Evolutionary conservation across 2,888 invertebrate genomes (phyloP), one percentile per base, ranked within the genome.

Genomic region (Latheticus oryzae): DNA sequence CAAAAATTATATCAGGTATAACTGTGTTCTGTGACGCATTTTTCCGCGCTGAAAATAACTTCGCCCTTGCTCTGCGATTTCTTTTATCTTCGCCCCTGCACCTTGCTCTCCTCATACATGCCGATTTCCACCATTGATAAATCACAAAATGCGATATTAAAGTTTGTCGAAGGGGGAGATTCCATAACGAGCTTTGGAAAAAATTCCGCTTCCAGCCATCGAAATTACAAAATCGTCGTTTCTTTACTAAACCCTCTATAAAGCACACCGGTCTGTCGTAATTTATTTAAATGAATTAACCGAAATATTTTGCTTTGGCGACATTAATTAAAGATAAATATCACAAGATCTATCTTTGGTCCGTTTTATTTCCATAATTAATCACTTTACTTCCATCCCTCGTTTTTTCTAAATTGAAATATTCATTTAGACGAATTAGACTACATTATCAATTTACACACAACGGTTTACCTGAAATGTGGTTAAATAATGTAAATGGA

Each of bases 81-180:
- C 3, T 8, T 24, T n/a, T n/a, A n/a, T n/a, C n/a, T n/a, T n/a
- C 38, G 38, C 5, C 38, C 21, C 38, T 35, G 23, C 21, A 21
- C 40, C 28, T 8, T 5, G 21, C 30, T 24, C 3, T 24, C n/a
- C 26, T 43, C 62, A 62, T 56, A 58, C 48, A 37, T 17, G 50
- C 51, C 45, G 52, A 48, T 43, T 48, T 42, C 37, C 35, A 45
- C 53, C 48, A 60, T 62, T 63, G 65, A 62, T 60, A 63, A 65
- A 60, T 63, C 65, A 58, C 55, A 52, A 61, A 60, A 63, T 56
- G 60, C 50, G 58, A 63, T 65, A 65, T 65, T 63, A 59, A 58
- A 63, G 63, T 62, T 63, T 65, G 37, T 55, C 56, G 58, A 54
- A 60, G 65, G 61, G 65, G 61, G 58, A 40, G 9, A 16, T 12